Evolutionary conservation across 2,797 vertebrate species (phyloP).

Genomic region (Xyrichtys novacula): DNA sequence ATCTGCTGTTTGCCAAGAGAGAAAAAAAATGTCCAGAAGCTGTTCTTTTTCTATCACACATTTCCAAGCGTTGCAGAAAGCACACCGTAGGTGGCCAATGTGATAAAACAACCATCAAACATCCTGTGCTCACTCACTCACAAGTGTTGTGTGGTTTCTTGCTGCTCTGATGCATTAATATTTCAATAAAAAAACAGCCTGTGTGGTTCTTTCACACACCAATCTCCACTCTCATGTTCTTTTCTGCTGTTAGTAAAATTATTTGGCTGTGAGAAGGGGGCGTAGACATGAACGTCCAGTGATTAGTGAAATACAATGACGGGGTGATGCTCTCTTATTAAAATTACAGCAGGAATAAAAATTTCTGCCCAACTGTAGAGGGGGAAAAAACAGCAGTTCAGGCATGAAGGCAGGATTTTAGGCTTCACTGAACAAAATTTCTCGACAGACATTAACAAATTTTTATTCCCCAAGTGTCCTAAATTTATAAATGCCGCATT

Average conservation of each 20-base stretch:
- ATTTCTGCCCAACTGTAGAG: constrained; percentile 1
- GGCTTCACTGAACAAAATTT: background rate
- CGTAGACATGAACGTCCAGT: constrained; percentile 9
- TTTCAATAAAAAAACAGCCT: constrained; percentile 33
- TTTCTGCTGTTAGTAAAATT: constrained; percentile 1
- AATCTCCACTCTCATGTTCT: constrained; percentile 1
- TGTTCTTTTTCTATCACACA: constrained; percentile 61
- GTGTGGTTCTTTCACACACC: background rate
- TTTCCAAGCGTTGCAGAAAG: constrained; percentile 57
- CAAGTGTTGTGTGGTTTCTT: constrained; percentile 34
- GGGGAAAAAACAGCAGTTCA: constrained; percentile 19
- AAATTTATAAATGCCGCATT: constrained; percentile 3
- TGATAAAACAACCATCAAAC: constrained; percentile 48
- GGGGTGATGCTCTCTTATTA: constrained; percentile 6
- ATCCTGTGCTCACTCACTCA: constrained; percentile 47
- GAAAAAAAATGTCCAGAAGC: constrained; percentile 41
- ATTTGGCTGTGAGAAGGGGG: background rate
- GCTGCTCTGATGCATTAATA: constrained; percentile 19
- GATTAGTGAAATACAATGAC: constrained; percentile 3
- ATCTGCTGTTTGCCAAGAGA: constrained; percentile 22
- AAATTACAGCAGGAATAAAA: constrained; percentile 24
- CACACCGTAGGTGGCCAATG: constrained; percentile 48
- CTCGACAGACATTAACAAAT: background rate
- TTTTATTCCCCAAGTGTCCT: background rate
- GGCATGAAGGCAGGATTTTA: background rate